phyloP scores from a whole-genome alignment of 2,888 invertebrate genomes.

The Hemicrepidius hirtus region DNA sequence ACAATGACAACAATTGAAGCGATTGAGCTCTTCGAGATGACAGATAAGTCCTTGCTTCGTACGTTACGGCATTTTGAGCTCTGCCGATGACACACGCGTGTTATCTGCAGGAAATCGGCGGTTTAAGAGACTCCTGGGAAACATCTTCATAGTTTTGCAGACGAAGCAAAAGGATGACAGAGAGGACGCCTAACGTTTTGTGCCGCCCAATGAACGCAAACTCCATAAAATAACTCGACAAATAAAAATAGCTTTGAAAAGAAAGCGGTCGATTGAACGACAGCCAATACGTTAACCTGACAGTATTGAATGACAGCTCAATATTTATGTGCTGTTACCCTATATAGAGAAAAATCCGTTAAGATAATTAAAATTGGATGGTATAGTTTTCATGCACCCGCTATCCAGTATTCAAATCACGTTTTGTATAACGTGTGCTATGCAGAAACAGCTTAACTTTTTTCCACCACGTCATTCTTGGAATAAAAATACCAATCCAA shows the following conservation, averaged over 20 bases:
- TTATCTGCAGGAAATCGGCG: slow-evolving; percentile 33
- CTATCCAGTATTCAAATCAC: slow-evolving; percentile 9
- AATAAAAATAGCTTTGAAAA: slow-evolving; percentile 34
- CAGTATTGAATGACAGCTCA: slow-evolving; percentile 33
- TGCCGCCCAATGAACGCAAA: slow-evolving; percentile 19
- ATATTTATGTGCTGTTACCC: slow-evolving; percentile 9
- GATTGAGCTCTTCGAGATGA: slow-evolving; percentile 33
- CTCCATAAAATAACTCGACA: slow-evolving; percentile 37
- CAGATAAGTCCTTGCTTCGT: slow-evolving; percentile 37
- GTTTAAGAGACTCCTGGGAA: slow-evolving; percentile 28
- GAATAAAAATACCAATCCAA: background rate
- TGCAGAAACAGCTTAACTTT: slow-evolving; percentile 13
- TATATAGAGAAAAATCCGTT: slow-evolving; percentile 19
- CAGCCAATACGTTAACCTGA: slow-evolving; percentile 32
- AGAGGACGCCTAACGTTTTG: background rate
- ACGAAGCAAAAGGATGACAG: slow-evolving; percentile 26
- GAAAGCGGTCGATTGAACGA: slow-evolving; percentile 31
- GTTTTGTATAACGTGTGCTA: slow-evolving; percentile 14
- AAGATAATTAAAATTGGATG: slow-evolving; percentile 27
- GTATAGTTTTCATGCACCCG: slow-evolving; percentile 2
- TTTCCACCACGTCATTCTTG: slow-evolving; percentile 1
- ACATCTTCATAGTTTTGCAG: slow-evolving; percentile 28
- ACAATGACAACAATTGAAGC: slow-evolving; percentile 39
- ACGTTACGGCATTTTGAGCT: slow-evolving; percentile 34
- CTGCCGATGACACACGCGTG: slow-evolving; percentile 39